These are phyloP conservation scores for Chrysolina oricalcia DNA, from an alignment of 2,888 invertebrate genomes.

Conservation along the genomic window DNA sequence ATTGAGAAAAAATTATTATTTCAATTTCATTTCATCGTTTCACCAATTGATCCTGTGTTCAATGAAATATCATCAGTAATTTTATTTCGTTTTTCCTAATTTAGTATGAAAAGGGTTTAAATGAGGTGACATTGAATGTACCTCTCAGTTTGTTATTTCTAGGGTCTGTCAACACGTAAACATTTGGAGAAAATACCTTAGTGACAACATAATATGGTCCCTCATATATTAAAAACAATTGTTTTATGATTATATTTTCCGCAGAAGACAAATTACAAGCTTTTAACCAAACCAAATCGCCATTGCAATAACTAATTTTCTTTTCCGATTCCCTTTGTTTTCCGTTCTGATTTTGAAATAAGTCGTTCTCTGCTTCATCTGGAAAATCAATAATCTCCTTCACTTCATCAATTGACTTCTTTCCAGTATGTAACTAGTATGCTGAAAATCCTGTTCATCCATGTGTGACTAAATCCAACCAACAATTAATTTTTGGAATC, in stretches of 20 bases:
- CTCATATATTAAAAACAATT: neutral
- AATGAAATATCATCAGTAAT: neutral
- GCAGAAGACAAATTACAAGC: neutral
- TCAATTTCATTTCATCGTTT: neutral
- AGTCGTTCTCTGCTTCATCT: neutral
- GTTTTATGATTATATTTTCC: neutral
- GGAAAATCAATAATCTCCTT: neutral
- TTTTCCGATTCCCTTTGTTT: neutral
- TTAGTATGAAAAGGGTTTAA: neutral
- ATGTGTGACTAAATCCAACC: neutral
- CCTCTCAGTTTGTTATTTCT: neutral
- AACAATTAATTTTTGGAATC: neutral
- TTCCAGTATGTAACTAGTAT: neutral
- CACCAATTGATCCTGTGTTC: neutral
- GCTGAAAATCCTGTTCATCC: neutral
- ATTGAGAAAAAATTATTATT: neutral
- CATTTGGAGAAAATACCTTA: neutral
- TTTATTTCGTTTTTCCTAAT: no score
- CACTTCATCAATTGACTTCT: neutral
- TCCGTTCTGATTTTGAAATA: neutral
- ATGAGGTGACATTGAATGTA: neutral
- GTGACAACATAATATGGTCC: constrained; percentile 17
- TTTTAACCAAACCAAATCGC: constrained; percentile 7
- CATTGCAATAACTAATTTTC: neutral
- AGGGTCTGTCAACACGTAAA: neutral